Evolutionary conservation across 2,888 invertebrate species (phyloP), one percentile per base, ranked within the genome.

Genomic region (Eristalis intricaria): DNA sequence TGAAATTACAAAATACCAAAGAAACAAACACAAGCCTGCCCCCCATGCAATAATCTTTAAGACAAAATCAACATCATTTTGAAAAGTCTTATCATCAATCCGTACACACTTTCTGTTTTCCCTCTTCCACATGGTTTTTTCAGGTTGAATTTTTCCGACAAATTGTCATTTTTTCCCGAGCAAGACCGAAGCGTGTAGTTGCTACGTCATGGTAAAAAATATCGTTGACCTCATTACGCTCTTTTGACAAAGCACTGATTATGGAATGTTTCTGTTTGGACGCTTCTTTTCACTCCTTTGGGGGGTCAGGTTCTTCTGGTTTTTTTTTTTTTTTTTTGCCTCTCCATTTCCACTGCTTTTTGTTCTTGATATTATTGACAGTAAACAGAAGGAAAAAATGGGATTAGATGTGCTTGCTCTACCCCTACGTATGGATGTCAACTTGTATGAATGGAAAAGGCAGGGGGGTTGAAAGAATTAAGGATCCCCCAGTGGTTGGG

Each of bases 221-320:
- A 63, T 50, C 69, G 69, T 77, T 77, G 69, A 77, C 77, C 77
- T 77, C 77, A 69, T 77, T 77, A 77, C 61, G 68, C 58, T 60
- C 66, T 60, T 75, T 60, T 60, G 58, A 75, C 77, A 68, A 40
- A 50, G 76, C 76, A 60, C 60, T 61, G 66, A 29, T 76, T 58
- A 64, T 50, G 64, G 50, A 56, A 75, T 75, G 65, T 56, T 65
- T 64, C 63, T 74, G 32, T 32, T 43, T 19, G 19, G 61, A 60
- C 60, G 23, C 60, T 29, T 60, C 26, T 60, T 60, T 60, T 60
- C 26, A 60, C 60, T 60, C 23, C 26, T 23, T 60, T 26, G 26
- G 60, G 23, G 26, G 60, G 23, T 23, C 26, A 4, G 26, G 7
- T 60, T 26, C 10, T 11, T n/a, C 11, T 26, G n/a, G 5, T 32